Percentiles rank a stretch among this genome's conserved stretches.
phyloP scores from a whole-genome alignment of 1,140 invertebrate species.

The Rhagoletis pomonella region DNA sequence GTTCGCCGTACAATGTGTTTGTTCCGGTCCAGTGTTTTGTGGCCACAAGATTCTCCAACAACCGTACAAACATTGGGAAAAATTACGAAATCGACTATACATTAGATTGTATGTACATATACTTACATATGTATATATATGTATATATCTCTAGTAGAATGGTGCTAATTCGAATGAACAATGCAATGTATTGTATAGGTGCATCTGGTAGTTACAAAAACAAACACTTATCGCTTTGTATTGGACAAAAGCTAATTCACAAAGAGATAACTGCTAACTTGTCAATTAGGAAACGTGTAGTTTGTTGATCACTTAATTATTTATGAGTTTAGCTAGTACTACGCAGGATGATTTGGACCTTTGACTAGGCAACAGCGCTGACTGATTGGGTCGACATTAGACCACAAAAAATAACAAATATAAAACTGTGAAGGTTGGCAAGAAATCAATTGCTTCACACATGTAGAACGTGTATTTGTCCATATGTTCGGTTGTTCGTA shows the following conservation, averaged over 20 bases:
- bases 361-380: background rate
- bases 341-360: background rate
- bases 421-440: constrained; percentile 1
- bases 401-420: constrained; percentile 1
- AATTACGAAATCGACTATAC: background rate
- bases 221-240: background rate
- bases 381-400: constrained; percentile 19
- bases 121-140: too few species aligned
- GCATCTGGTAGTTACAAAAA: background rate
- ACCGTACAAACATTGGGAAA: background rate
- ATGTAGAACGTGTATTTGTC: background rate
- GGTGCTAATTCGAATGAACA: background rate
- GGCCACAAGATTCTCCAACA: background rate
- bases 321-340: constrained; percentile 10
- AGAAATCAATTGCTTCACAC: constrained; percentile 29
- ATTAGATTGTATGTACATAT: too few species aligned
- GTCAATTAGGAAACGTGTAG: constrained; percentile 21
- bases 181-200: background rate
- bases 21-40: background rate
- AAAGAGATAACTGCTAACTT: constrained; percentile 36
- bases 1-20: background rate
- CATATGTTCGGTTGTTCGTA: background rate
- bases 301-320: constrained; percentile 40
- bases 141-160: background rate
- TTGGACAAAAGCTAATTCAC: background rate